Evolutionary conservation across 2,797 vertebrate species (phyloP).

Genomic region (Hoplostethus mediterraneus): DNA sequence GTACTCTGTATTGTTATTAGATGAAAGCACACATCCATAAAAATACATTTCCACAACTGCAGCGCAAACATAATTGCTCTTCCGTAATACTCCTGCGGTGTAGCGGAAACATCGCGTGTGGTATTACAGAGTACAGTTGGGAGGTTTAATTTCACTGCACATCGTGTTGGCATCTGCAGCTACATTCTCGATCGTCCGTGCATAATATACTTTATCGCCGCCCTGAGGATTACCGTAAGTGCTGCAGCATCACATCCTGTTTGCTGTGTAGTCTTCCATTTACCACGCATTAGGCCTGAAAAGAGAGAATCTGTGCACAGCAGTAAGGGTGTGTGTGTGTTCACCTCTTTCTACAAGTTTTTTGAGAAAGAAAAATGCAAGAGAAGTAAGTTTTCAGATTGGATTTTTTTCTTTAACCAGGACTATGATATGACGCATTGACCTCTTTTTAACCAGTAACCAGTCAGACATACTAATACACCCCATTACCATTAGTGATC

Average conservation of each 20-base stretch:
- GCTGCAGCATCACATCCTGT: slow-evolving; percentile 44
- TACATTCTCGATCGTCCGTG: slow-evolving; percentile 17
- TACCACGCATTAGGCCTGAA: not conserved
- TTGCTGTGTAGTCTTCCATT: slow-evolving; percentile 7
- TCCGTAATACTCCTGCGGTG: not conserved
- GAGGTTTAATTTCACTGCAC: slow-evolving; percentile 2
- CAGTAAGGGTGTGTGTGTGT: not conserved
- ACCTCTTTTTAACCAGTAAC: too few relatives aligned
- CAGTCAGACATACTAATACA: too few relatives aligned
- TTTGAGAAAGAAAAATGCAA: not conserved
- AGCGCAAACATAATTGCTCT: too few relatives aligned
- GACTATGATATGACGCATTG: too few relatives aligned
- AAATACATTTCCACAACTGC: too few relatives aligned
- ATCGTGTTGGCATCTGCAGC: not conserved
- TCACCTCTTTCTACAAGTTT: not conserved
- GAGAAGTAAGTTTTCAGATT: too few relatives aligned
- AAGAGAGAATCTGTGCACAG: not conserved
- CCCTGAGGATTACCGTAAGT: slow-evolving; percentile 30
- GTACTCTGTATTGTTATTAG: too few relatives aligned
- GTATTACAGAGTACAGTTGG: not conserved
- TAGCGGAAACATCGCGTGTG: not conserved
- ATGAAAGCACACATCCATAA: too few relatives aligned
- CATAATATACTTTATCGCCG: slow-evolving; percentile 27
- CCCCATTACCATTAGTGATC: too few relatives aligned
- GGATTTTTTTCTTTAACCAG: too few relatives aligned